phyloP scores from a whole-genome alignment of 2,113 vertebrate species.

The Urocynchramus pylzowi region DNA sequence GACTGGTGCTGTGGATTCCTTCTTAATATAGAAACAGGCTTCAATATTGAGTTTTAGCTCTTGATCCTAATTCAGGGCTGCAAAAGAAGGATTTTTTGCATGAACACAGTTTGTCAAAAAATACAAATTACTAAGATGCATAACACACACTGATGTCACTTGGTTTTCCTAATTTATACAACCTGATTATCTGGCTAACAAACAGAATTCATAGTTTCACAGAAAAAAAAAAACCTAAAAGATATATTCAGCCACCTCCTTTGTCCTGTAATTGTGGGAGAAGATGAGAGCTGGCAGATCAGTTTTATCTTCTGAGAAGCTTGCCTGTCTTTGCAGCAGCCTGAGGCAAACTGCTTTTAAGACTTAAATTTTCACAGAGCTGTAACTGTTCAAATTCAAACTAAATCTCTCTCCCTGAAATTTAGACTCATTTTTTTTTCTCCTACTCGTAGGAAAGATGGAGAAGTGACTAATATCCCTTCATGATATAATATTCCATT shows the following conservation, averaged over 20 bases:
- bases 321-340: background rate
- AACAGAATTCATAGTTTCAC: background rate
- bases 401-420: background rate
- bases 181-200: background rate
- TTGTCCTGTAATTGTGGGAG: background rate
- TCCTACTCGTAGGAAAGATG: background rate
- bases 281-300: background rate
- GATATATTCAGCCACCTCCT: background rate
- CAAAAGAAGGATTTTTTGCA: slow-evolving; percentile 49
- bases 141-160: background rate
- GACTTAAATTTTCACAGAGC: background rate
- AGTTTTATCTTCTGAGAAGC: background rate
- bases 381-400: background rate
- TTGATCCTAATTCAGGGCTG: slow-evolving; percentile 50
- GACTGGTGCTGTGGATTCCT: background rate
- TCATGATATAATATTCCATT: background rate
- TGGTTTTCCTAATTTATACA: background rate
- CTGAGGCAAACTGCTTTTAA: background rate
- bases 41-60: slow-evolving; percentile 9
- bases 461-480: background rate
- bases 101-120: background rate
- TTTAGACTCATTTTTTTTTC: background rate
- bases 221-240: background rate
- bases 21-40: background rate
- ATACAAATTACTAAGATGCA: background rate